Evolutionary conservation across 2,113 vertebrate genomes (phyloP).

Genomic region (Bothrops jararaca): DNA sequence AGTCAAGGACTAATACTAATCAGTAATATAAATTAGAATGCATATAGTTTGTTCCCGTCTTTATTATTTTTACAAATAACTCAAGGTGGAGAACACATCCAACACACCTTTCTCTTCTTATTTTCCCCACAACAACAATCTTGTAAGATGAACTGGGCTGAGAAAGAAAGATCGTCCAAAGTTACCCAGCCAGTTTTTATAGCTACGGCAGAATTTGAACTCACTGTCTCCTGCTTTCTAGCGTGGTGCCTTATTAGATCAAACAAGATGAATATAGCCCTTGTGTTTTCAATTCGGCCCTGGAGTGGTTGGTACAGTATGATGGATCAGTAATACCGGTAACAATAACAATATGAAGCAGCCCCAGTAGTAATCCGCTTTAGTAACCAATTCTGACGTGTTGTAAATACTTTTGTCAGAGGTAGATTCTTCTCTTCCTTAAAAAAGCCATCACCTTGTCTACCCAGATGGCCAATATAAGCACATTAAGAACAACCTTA

Average conservation of each 20-base stretch:
- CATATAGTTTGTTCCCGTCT: not conserved
- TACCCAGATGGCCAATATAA: slow-evolving; percentile 1
- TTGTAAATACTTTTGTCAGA: not conserved
- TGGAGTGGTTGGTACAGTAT: not conserved
- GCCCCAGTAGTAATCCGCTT: not conserved
- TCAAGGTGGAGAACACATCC: not conserved
- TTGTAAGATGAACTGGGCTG: not conserved
- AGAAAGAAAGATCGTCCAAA: not conserved
- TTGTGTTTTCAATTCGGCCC: not conserved
- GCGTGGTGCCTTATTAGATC: not conserved
- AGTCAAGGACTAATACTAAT: not conserved
- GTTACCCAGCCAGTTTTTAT: not conserved
- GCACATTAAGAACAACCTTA: not conserved
- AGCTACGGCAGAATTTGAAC: not conserved
- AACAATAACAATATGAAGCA: not conserved
- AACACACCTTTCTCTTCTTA: not conserved
- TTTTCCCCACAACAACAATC: not conserved
- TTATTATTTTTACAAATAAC: not conserved
- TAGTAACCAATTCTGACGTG: not conserved
- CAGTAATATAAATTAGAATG: not conserved
- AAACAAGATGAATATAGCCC: not conserved
- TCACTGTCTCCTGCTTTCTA: not conserved
- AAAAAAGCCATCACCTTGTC: not conserved
- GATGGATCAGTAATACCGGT: not conserved
- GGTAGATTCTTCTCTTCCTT: not conserved